Conservation (phyloP, 1,140 invertebrate species). For the Drosophila tsacasi region DNA sequence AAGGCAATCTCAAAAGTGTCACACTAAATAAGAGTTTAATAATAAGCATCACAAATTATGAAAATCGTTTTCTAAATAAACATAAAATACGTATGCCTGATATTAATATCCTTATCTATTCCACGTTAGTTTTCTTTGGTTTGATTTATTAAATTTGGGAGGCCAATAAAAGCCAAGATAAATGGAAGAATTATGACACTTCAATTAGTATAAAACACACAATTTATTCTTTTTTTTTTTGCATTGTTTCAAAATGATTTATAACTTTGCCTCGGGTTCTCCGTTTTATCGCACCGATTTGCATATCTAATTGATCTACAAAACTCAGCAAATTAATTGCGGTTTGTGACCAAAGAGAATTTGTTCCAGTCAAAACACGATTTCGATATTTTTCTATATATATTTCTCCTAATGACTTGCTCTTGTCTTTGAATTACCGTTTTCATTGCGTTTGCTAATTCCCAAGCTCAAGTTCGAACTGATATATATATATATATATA, state of each 20-base stretch:
- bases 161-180: slow-evolving; percentile 20
- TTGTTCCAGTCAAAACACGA: slow-evolving; percentile 38
- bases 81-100: background rate
- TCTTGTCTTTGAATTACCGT: slow-evolving; percentile 58
- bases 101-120: background rate
- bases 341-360: slow-evolving; percentile 38
- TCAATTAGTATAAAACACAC: slow-evolving; percentile 7
- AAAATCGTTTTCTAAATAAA: background rate
- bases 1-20: background rate
- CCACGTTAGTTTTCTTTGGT: background rate
- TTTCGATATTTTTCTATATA: slow-evolving; percentile 15
- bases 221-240: background rate
- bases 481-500: slow-evolving; percentile 40
- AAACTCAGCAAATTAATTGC: slow-evolving; percentile 46
- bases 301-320: slow-evolving; percentile 60
- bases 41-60: background rate
- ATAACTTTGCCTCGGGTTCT: slow-evolving; percentile 12
- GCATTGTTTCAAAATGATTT: slow-evolving; percentile 27
- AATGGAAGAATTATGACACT: slow-evolving; percentile 16
- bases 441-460: slow-evolving; percentile 51
- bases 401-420: slow-evolving; percentile 23
- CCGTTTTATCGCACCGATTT: slow-evolving; percentile 35
- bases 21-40: background rate
- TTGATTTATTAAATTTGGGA: slow-evolving; percentile 16
- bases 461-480: slow-evolving; percentile 54